Evolutionary conservation across 2,888 invertebrate species (phyloP).

Genomic region (Dorcus parallelipipedus): DNA sequence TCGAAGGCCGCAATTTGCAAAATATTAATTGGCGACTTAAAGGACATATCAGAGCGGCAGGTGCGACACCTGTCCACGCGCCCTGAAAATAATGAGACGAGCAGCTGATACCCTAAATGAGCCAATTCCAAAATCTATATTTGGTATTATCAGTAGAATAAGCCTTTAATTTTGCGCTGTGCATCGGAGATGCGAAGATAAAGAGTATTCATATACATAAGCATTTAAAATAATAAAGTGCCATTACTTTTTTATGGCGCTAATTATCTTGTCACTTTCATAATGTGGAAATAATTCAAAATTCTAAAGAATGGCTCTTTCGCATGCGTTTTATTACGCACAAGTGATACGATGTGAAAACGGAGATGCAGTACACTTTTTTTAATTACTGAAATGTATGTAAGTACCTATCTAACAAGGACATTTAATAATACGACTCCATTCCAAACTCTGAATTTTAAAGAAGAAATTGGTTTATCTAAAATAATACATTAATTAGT

Average conservation of each 20-base stretch:
- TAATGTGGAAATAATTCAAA: neutral
- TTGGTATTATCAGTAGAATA: constrained; percentile 11
- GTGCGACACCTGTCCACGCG: constrained; percentile 24
- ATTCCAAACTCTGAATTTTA: too few species aligned
- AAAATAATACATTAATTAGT: too few species aligned
- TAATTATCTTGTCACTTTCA: constrained; percentile 7
- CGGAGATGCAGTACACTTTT: too few species aligned
- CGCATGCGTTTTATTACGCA: constrained; percentile 6
- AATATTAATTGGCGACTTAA: constrained; percentile 27
- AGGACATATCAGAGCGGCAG: constrained; percentile 28
- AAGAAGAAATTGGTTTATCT: too few species aligned
- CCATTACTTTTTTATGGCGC: constrained; percentile 4
- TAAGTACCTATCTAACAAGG: too few species aligned
- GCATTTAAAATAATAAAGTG: neutral
- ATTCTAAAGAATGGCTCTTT: constrained; percentile 2
- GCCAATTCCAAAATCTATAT: constrained; percentile 14
- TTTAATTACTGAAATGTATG: too few species aligned
- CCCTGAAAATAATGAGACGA: constrained; percentile 30
- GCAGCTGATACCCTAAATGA: constrained; percentile 27
- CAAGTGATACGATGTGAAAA: neutral
- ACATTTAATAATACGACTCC: too few species aligned
- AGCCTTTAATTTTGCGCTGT: constrained; percentile 4
- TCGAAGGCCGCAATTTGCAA: neutral
- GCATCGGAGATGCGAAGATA: constrained; percentile 5
- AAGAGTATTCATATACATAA: neutral